Evolutionary conservation across 1,140 invertebrate genomes (phyloP).

Genomic region (Drosophila bocqueti): DNA sequence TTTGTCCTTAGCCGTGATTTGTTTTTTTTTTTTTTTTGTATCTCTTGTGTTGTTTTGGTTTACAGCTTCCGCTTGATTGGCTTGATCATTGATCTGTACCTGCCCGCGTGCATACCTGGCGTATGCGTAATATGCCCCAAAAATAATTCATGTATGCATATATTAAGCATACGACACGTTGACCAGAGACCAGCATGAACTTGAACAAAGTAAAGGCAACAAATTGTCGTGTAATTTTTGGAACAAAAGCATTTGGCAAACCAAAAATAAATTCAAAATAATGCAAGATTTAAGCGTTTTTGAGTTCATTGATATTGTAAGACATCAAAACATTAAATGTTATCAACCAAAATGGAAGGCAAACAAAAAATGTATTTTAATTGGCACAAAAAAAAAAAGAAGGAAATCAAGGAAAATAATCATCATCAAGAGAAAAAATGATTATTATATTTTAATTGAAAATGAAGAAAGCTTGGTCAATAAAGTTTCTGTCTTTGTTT

Average conservation of each 20-base stretch:
- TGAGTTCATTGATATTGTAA: slow-evolving; percentile 26
- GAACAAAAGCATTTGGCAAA: not conserved
- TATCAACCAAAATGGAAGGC: slow-evolving; percentile 7
- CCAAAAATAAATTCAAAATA: not conserved
- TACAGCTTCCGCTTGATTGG: slow-evolving; percentile 19
- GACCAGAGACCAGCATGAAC: slow-evolving; percentile 2
- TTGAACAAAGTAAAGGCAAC: slow-evolving; percentile 10
- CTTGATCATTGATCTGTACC: slow-evolving; percentile 29
- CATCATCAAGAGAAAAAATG: not conserved
- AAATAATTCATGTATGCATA: not conserved
- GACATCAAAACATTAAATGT: slow-evolving; percentile 13
- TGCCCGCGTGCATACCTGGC: slow-evolving; percentile 54
- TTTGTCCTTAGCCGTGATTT: slow-evolving; percentile 60
- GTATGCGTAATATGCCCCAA: slow-evolving; percentile 64
- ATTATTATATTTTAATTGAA: not conserved
- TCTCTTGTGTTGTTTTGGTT: slow-evolving; percentile 7
- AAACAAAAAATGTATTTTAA: slow-evolving; percentile 20
- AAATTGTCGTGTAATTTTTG: too few relatives aligned
- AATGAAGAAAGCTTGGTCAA: slow-evolving; percentile 3
- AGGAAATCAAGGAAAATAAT: not conserved
- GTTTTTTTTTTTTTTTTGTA: slow-evolving; percentile 4
- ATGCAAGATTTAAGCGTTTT: not conserved
- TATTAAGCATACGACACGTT: slow-evolving; percentile 61
- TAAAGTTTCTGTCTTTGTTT: slow-evolving; percentile 29
- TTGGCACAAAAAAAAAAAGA: slow-evolving; percentile 1